Base-by-base conservation (phyloP, 2,797 vertebrate species). In the Galagoides demidoff region DNA sequence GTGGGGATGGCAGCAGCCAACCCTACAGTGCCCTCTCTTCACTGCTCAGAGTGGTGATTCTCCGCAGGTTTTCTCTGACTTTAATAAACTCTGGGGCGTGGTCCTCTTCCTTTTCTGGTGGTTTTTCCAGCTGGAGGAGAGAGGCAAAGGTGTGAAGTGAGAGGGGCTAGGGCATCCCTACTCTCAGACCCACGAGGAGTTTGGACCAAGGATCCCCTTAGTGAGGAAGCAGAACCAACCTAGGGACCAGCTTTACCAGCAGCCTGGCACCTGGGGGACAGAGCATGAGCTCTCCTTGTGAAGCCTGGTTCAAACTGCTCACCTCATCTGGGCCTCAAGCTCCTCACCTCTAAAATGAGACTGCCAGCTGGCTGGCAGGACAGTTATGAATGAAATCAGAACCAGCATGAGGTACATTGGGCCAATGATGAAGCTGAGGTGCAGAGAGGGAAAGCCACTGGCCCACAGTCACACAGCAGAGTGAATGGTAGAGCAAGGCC, bases 61-160 rank as follows among this genome's bases (percentile, higher is more conserved):
- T 98, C 94, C 99, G 99, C 93, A 99, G 98, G 84, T 99, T 99
- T 94, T 99, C 99, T 97, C 99, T 99, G 81, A 99, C 99, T 98
- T 99, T 99, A 85, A 99, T 98, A 68, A 99, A 99, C 97, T 99
- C 99, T 0, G 99, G 99, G 57, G 99, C 99, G 3, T 97, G 99
- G 29, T 98, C 98, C 81, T 98, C 98, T 19, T 99, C 98, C 95
- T 99, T 98, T 94, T 99, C 97, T 34, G 98, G 97, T 64, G 98
- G 98, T 92, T 98, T 99, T 93, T 99, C 99, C 97, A 99, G 45
- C 99, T 99, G 97, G 76, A 96, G 98, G 49, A 97, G 70, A 97
- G 52, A 94, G 87, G 34, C 79, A 61, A 39, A 74, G 25, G 34
- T 2, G 27, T 85, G 10, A 87, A 49, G 19, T 43, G 29, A 9